phyloP scores from a whole-genome alignment of 2,888 invertebrate genomes.

The Phaonia tiefii region DNA sequence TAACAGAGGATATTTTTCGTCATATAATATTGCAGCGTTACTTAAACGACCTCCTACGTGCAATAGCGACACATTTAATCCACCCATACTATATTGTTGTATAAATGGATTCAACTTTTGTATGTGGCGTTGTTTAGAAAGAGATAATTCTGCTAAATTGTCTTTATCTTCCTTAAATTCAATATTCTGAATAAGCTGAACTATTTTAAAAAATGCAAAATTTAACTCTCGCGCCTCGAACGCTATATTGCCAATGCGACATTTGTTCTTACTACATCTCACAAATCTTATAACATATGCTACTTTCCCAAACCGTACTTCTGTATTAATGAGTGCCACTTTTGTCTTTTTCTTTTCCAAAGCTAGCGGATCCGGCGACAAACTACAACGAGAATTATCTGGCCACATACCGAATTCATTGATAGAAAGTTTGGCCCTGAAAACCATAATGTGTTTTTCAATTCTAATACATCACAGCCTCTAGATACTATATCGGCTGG shows the following conservation, averaged over 20 bases:
- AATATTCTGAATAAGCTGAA: background rate
- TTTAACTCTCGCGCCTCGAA: no score
- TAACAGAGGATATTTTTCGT: no score
- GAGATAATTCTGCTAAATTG: background rate
- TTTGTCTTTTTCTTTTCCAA: slow-evolving; percentile 22
- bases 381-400: background rate
- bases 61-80: no score
- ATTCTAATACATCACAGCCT: slow-evolving; percentile 44
- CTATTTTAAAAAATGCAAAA: background rate
- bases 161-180: background rate
- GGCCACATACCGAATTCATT: background rate
- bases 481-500: slow-evolving; percentile 56
- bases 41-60: background rate
- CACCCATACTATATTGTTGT: no score
- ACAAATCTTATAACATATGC: slow-evolving; percentile 23
- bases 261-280: background rate
- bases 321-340: background rate
- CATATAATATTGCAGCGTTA: background rate
- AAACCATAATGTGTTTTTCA: slow-evolving; percentile 44
- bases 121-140: no score
- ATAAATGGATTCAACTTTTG: no score
- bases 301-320: background rate
- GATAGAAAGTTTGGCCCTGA: slow-evolving; percentile 12
- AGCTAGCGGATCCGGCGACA: background rate
- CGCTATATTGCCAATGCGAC: background rate